These are phyloP conservation scores for Dasypogon diadema DNA, from an alignment of 2,888 invertebrate genomes.

Conservation along the genomic window DNA sequence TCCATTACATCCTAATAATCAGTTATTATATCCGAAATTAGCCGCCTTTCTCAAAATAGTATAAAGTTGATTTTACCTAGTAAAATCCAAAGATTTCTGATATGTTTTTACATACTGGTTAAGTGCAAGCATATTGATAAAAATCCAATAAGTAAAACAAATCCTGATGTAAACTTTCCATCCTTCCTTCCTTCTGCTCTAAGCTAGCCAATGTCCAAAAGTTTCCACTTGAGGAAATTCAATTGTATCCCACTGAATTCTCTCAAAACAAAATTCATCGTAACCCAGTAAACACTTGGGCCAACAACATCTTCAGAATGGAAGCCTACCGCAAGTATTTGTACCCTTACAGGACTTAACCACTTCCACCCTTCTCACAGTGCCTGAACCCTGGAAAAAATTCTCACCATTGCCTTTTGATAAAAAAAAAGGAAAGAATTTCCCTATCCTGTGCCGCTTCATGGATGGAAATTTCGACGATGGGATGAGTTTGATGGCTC, in stretches of 20 bases:
- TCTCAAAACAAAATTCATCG: background rate
- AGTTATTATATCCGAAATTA: too few relatives aligned
- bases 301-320: conserved; percentile 17
- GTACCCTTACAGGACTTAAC: conserved; percentile 3
- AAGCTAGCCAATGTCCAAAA: background rate
- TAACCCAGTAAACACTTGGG: conserved; percentile 2
- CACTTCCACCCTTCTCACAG: background rate
- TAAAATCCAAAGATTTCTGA: too few relatives aligned
- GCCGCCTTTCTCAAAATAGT: too few relatives aligned
- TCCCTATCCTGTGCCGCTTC: conserved; percentile 10
- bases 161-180: too few relatives aligned
- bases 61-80: too few relatives aligned
- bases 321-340: conserved; percentile 27
- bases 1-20: too few relatives aligned
- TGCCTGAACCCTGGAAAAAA: conserved; percentile 14
- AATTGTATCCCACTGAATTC: background rate
- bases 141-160: too few relatives aligned
- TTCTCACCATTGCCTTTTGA: conserved; percentile 35
- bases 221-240: background rate
- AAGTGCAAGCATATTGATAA: too few relatives aligned
- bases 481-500: background rate
- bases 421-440: conserved; percentile 36
- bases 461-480: background rate
- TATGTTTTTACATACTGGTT: too few relatives aligned
- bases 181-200: background rate